Percentiles rank a stretch among this genome's conserved stretches.
Conservation (phyloP, 2,888 invertebrate genomes). For the Alentia gelatinosa region DNA sequence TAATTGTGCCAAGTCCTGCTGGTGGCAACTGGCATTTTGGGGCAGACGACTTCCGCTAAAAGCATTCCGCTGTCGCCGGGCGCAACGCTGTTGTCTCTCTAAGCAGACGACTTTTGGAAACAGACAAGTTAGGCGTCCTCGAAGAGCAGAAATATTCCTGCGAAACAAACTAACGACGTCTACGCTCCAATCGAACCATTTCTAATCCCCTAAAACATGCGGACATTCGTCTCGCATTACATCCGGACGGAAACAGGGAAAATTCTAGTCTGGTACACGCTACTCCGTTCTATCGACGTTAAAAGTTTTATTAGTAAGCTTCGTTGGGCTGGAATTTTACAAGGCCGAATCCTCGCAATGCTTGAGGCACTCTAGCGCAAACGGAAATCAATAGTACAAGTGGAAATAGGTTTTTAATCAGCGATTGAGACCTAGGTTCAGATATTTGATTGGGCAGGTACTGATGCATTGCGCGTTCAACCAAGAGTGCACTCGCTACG, state of each 20-base stretch:
- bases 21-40: background rate
- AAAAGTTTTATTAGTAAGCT: background rate
- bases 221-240: background rate
- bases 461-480: background rate
- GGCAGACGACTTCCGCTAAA: background rate
- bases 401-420: conserved; percentile 7
- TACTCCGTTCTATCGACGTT: background rate
- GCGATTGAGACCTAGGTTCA: background rate
- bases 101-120: conserved; percentile 1
- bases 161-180: background rate
- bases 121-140: background rate
- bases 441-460: conserved; percentile 26
- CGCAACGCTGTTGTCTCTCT: background rate
- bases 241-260: too few relatives aligned
- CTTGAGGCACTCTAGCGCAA: background rate
- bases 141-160: background rate
- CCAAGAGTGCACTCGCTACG: background rate
- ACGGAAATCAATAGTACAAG: conserved; percentile 1
- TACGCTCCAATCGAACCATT: background rate
- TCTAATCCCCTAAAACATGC: background rate
- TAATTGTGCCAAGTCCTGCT: background rate
- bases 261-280: background rate
- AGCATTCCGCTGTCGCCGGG: background rate
- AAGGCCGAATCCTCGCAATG: background rate
- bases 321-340: background rate